Base-by-base conservation (phyloP, 2,797 vertebrate genomes). In the Echeneis naucrates region DNA sequence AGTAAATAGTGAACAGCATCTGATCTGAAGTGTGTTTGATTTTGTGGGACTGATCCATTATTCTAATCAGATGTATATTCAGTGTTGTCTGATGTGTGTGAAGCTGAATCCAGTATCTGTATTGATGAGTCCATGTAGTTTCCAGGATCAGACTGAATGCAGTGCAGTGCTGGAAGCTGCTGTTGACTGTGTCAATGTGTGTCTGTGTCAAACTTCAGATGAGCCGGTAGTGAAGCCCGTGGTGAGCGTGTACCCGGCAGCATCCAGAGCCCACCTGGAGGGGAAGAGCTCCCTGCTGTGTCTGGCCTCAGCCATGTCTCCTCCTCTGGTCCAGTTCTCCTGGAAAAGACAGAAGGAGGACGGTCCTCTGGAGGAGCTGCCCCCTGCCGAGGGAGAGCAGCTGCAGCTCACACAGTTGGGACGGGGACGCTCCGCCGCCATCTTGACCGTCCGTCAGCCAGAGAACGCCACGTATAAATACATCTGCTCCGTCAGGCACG, bases 241-340 rank as follows among this genome's bases (percentile, higher is more conserved):
- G n/a, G n/a, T n/a, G n/a, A n/a, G n/a, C n/a, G n/a, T n/a, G n/a
- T n/a, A n/a, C n/a, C n/a, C n/a, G n/a, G n/a, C n/a, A 67, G 70
- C 62, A 16, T 48, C 71, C 68, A 59, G n/a, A 0, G 62, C 9
- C 62, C 8, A 32, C 32, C 70, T 13, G 52, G 30, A 62, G 63
- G 51, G 38, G 40, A 50, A 8, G 19, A 68, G 35, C 26, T 52
- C 17, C 2, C 79, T 87, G 64, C 71, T 87, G 60, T 87, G 81
- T 44, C 8, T 60, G 70, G 81, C 84, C 68, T 80, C 81, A 4
- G 38, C 0, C 53, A 87, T 87, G 82, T 58, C 60, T 58, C 85
- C 82, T 61, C 64, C 85, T 56, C 23, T 53, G 72, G 60, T 85
- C 48, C 59, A 2, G 8, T 67, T 87, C 69, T 69, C 44, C 77